Base-by-base conservation (phyloP, 2,113 vertebrate species). In the Pseudorasbora parva region DNA sequence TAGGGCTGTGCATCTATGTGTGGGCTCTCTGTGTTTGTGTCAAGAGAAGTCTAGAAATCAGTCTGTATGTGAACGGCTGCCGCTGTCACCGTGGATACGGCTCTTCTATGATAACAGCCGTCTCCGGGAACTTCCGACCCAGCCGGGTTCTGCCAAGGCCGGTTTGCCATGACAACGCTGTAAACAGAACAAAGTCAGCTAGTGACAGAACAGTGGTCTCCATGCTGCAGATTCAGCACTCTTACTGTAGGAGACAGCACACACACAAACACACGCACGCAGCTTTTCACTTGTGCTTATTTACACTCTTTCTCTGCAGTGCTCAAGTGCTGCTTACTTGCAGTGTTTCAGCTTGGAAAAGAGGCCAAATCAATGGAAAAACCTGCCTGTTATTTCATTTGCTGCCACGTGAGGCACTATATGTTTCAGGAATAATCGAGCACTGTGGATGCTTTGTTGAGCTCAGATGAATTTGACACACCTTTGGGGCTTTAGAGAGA, bases 1-100 rank as follows among this genome's bases (percentile, higher is more conserved):
- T 17, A 19, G 30, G 17, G 62, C 62, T 9, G 15, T 66, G 30
- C 62, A 37, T n/a, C 17, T 12, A 2, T 33, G 11, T 81, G 45
- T 51, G 21, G 23, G 19, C 27, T 30, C 30, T 27, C 14, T 49
- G 56, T 75, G 57, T 57, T 72, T 75, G 56, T 43, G 23, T n/a
- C n/a, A n/a, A n/a, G n/a, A n/a, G n/a, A n/a, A n/a, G n/a, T n/a
- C n/a, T n/a, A n/a, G n/a, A n/a, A n/a, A n/a, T n/a, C n/a, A n/a
- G n/a, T n/a, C n/a, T 30, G 82, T 89, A 90, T 91, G 91, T 89
- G 90, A 91, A 90, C 89, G 90, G 88, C 87, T 90, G 88, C 87
- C 86, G 43, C 5, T 33, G 90, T 88, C 91, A 78, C 92, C 92
- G 91, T 89, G 69, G 88, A 85, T 72, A 82, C 82, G 33, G 6